Evolutionary conservation across 1,140 invertebrate genomes (phyloP), one percentile per base, ranked within the genome.

Genomic region (Papilio xuthus): DNA sequence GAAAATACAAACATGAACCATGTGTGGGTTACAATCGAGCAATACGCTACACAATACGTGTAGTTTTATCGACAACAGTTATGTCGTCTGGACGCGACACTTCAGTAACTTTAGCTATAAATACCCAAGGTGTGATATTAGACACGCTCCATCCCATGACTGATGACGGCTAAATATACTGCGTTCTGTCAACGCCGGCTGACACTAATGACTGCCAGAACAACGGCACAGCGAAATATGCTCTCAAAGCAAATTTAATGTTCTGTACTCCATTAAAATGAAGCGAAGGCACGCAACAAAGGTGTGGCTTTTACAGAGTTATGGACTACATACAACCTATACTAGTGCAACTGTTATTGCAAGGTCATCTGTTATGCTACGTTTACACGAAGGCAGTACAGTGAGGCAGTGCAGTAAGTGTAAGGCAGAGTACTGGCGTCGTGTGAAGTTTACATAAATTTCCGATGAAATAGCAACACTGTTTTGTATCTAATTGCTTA

Each of bases 41-140:
- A 23, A 28, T 32, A 26, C 60, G 23, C 60, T 32, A 70, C 10
- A 70, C 69, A 41, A 70, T 70, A 42, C 69, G 28, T 70, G 28
- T 70, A 32, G 7, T 37, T 37, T 41, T 70, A 41, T 32, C 69
- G 69, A 41, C 56, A 63, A 28, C 26, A 67, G 60, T 67, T 42
- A 70, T 4, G 28, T 15, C 37, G 71, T 42, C 71, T 47, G 23
- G 71, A 15, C 37, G 37, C 20, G 20, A 73, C 71, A 73, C 37
- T 15, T 37, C 28, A 26, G 56, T 44, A 80, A 77, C 32, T 69
- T 44, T 50, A 69, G 44, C 74, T 80, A 80, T 72, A 77, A 80
- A 80, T 80, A 80, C 79, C 37, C 70, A 28, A 77, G 53, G 74
- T 80, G 76, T 80, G 76, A 80, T 60, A 80, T 77, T 47, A 79